Base-by-base conservation (phyloP, 2,113 vertebrate species). In the Anseranas semipalmata region DNA sequence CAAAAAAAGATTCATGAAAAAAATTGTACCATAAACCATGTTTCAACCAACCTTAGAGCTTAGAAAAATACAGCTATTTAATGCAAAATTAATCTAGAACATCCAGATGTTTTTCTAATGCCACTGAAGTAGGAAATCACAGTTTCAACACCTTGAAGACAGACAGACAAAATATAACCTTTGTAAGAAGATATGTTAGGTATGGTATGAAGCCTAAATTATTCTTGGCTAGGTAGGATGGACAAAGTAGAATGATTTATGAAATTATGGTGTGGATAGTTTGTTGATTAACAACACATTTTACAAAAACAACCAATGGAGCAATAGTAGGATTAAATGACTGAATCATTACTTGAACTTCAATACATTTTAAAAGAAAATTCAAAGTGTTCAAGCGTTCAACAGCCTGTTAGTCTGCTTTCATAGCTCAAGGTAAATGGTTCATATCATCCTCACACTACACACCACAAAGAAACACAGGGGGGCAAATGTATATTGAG, bases 1-100 rank as follows among this genome's bases (percentile, higher is more conserved):
- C 73, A 74, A 93, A 85, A 71, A 97, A 89, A 93, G 58, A 32
- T 53, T 86, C 60, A 92, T 97, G 60, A 91, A 97, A 95, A 96
- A 93, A 52, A 73, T 30, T 80, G 55, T 63, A 55, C 24, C 24
- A 5, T 68, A 62, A 96, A 87, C 2, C 0, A 1, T 15, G 21
- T 53, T 95, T 95, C 45, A 53, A 72, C 39, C 93, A 72, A 92
- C 41, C 62, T 80, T 66, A 68, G 10, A 33, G 32, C 24, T 35
- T 45, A 21, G 15, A 18, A 76, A 65, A 55, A 60, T 85, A 17
- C 14, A 53, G 15, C 39, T 95, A 83, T 39, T 30, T 81, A 92
- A 87, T 95, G 72, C 33, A 90, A 85, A 92, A 74, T 59, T 60
- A 91, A 71, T 21, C 27, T 8, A 5, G 90, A 73, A 18, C 17